These are phyloP conservation scores for Geotrypetes seraphini DNA, from an alignment of 2,797 vertebrate genomes.

Conservation along the genomic window DNA sequence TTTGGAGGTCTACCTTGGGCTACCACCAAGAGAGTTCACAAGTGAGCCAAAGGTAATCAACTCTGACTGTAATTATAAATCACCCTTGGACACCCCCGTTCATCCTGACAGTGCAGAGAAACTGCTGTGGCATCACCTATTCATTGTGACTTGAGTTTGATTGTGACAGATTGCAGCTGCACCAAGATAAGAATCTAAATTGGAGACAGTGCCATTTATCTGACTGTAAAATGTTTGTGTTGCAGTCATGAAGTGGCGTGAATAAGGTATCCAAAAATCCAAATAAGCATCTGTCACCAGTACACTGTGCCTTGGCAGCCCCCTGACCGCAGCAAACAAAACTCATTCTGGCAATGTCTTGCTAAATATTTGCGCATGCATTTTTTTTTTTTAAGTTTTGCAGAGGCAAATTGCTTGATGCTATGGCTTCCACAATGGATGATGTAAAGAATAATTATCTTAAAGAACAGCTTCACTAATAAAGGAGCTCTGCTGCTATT, in stretches of 20 bases:
- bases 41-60: slow-evolving; percentile 29
- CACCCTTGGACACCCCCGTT: slow-evolving; percentile 43
- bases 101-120: slow-evolving; percentile 47
- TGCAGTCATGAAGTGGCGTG: slow-evolving; percentile 28
- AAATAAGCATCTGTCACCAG: too few species aligned
- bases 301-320: too few species aligned
- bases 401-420: too few species aligned
- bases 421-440: too few species aligned
- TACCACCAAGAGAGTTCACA: slow-evolving; percentile 32
- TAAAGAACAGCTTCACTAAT: too few species aligned
- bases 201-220: slow-evolving; percentile 23
- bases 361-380: too few species aligned
- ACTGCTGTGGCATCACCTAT: slow-evolving; percentile 48
- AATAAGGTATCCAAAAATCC: too few species aligned
- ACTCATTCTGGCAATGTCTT: too few species aligned
- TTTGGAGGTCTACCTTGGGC: slow-evolving; percentile 15
- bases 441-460: too few species aligned
- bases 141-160: slow-evolving; percentile 41
- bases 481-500: too few species aligned
- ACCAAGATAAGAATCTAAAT: slow-evolving; percentile 41
- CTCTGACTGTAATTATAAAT: slow-evolving; percentile 37
- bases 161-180: slow-evolving; percentile 48
- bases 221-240: slow-evolving; percentile 29
- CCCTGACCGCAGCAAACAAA: too few species aligned
- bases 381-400: too few species aligned